Evolutionary conservation across 2,797 vertebrate genomes (phyloP), one percentile per base, ranked within the genome.

Genomic region (Gymnoscopelus braueri): DNA sequence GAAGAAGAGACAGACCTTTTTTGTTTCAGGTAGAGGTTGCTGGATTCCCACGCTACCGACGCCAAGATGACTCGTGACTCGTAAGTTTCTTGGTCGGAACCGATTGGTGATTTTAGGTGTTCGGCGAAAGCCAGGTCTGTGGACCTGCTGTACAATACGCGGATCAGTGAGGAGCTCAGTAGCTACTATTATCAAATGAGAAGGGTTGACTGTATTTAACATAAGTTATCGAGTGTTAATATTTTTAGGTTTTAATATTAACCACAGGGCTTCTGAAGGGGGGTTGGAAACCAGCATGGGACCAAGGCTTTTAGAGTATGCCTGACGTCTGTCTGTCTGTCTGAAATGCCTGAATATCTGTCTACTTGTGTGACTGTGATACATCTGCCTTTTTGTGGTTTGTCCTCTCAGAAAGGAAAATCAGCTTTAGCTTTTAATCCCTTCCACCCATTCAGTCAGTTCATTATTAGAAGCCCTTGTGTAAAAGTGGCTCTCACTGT

Each of bases 41-140:
- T 11, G 59, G 79, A 86, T 74, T 77, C 56, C 54, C 61, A 59
- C 11, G 39, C 59, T 60, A 19, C 60, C 49, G 39, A 71, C 59
- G 61, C 75, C 76, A 67, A 65, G 81, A 92, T 92, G 91, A 92
- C 91, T 65, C 83, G 84, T 53, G 89, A 87, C 83, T 89, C 83
- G 88, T 91, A 88, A 92, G 90, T 92, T 55, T 74, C 14, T 62
- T 48, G 0, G 7, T 13, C 3, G 13, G 14, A n/a, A 23, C 0
- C 39, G 39, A 9, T 4, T 14, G 49, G 55, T 8, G 13, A 29
- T 8, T 32, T 14, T 3, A 19, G 8, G 11, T 12, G 62, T 39
- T 13, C 10, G 55, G 55, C 26, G 26, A 29, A 29, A 3, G 26
- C 26, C 26, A 56, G 15, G 14, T 60, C 10, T 29, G 61, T 10